Evolutionary conservation across 2,888 invertebrate genomes (phyloP).

Genomic region (Sphaerophoria taeniata): DNA sequence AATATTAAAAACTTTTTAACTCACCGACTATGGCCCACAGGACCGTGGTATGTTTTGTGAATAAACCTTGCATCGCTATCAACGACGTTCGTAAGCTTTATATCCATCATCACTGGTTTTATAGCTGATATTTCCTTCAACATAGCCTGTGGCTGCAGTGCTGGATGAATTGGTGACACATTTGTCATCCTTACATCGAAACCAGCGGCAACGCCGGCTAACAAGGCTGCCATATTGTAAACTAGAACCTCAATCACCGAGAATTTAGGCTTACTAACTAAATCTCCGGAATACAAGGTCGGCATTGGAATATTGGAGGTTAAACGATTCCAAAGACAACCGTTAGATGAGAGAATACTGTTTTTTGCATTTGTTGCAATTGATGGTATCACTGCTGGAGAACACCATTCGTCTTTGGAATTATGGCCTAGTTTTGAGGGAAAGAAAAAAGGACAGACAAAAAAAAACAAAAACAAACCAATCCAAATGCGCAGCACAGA

Average conservation of each 20-base stretch:
- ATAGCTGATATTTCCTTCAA: slow-evolving; percentile 74
- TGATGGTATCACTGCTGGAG: slow-evolving; percentile 76
- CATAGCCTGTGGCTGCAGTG: slow-evolving; percentile 88
- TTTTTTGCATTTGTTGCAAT: slow-evolving; percentile 77
- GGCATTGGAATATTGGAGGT: slow-evolving; percentile 88
- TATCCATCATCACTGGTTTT: slow-evolving; percentile 79
- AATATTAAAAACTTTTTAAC: slow-evolving; percentile 63
- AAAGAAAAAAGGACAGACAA: slow-evolving; percentile 5
- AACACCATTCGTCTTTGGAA: slow-evolving; percentile 82
- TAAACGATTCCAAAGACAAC: slow-evolving; percentile 81
- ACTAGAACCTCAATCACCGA: slow-evolving; percentile 84
- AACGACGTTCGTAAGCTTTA: slow-evolving; percentile 70
- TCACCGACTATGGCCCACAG: slow-evolving; percentile 89
- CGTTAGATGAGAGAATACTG: slow-evolving; percentile 81
- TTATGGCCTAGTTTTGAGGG: slow-evolving; percentile 77
- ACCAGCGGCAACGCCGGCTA: slow-evolving; percentile 95
- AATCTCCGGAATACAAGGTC: slow-evolving; percentile 90
- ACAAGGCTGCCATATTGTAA: slow-evolving; percentile 95
- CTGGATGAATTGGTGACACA: slow-evolving; percentile 92
- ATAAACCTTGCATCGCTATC: slow-evolving; percentile 81
- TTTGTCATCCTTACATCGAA: slow-evolving; percentile 96
- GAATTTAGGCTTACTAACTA: slow-evolving; percentile 82
- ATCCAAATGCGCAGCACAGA: slow-evolving; percentile 51
- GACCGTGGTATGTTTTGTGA: slow-evolving; percentile 96
- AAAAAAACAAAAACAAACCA: slow-evolving; percentile 54